Evolutionary conservation across 2,888 invertebrate genomes (phyloP), one percentile per base, ranked within the genome.

Genomic region (Ochropacha duplaris): DNA sequence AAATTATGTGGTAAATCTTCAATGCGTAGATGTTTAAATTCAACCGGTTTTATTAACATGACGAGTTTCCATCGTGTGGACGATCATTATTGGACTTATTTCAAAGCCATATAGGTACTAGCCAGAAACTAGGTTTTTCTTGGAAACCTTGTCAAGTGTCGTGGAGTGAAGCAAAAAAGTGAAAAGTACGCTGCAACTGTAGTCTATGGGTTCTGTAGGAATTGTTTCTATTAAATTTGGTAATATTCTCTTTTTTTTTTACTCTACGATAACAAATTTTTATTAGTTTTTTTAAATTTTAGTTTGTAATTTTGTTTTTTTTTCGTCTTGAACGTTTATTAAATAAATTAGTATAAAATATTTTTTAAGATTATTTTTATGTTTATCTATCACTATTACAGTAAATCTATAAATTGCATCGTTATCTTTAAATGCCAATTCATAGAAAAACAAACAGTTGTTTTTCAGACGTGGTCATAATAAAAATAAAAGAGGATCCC

Each of bases 401-500:
- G n/a, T n/a, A n/a, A n/a, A n/a, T n/a, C n/a, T n/a, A n/a, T n/a
- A n/a, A n/a, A n/a, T n/a, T n/a, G n/a, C n/a, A n/a, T n/a, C n/a
- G n/a, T n/a, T n/a, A n/a, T n/a, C n/a, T n/a, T n/a, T n/a, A n/a
- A n/a, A n/a, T n/a, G n/a, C n/a, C n/a, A 14, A 36, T 16, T 16
- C 4, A 39, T n/a, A 16, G 16, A 39, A 39, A 16, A 39, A 39
- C n/a, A 39, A 19, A 14, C 19, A 0, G 9, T 5, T 44, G 9
- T 4, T 44, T 8, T 9, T 44, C 19, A 2, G 9, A 19, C 39
- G 4, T 4, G 19, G 16, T 14, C 34, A 2, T n/a, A 36, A 6
- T 16, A 44, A 44, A 44, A 44, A 44, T n/a, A 44, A 44, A 44
- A 2, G 16, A 1, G 1, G 16, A 57, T 39, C 54, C 58, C 57